Conservation (phyloP, 1,140 invertebrate species). For the Cheumatopsyche charites region DNA sequence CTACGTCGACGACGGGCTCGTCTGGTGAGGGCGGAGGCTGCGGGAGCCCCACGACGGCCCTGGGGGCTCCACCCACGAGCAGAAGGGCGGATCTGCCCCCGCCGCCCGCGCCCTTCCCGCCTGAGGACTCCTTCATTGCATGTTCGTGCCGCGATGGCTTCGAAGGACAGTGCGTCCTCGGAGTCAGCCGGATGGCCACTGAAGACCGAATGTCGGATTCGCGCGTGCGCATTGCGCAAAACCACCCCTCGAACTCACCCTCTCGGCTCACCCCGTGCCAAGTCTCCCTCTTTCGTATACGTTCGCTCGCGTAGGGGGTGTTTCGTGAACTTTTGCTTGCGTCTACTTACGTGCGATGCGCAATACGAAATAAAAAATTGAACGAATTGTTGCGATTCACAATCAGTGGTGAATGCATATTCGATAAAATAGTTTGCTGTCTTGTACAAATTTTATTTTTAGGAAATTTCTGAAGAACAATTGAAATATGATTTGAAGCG, state of each 20-base stretch:
- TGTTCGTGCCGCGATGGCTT: background rate
- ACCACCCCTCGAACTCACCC: background rate
- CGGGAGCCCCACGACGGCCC: conserved; percentile 57
- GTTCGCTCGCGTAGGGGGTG: too few relatives aligned
- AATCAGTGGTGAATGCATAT: too few relatives aligned
- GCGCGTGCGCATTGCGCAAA: conserved; percentile 2
- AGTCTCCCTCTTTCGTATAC: background rate
- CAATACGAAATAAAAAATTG: too few relatives aligned
- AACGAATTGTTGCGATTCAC: too few relatives aligned
- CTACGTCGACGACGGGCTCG: conserved; percentile 59
- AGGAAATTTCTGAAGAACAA: too few relatives aligned
- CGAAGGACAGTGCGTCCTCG: background rate
- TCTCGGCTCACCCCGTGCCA: background rate
- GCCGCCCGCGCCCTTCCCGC: background rate
- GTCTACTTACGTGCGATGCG: too few relatives aligned
- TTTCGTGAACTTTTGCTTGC: conserved; percentile 9
- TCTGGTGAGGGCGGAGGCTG: conserved; percentile 58
- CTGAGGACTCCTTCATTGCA: conserved; percentile 41
- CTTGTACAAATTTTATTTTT: too few relatives aligned
- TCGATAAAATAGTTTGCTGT: too few relatives aligned
- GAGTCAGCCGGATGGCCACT: background rate
- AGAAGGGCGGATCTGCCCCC: conserved; percentile 51
- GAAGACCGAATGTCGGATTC: background rate
- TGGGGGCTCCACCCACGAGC: conserved; percentile 52
- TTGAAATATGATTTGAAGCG: too few relatives aligned